Conservation (phyloP, 2,797 vertebrate genomes). For the Poeciliopsis paucimaculata region DNA sequence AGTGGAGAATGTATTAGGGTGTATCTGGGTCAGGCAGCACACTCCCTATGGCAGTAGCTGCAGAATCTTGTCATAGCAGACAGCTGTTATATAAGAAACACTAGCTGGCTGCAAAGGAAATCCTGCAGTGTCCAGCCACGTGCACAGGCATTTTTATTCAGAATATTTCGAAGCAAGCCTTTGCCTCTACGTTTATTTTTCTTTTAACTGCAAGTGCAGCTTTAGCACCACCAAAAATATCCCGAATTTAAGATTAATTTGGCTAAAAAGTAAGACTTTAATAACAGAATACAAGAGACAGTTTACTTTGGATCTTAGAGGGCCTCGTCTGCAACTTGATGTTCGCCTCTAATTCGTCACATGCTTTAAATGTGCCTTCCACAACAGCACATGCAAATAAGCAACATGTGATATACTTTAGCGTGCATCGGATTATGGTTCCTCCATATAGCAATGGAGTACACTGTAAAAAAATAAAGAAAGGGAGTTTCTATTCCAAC, state of each 20-base stretch:
- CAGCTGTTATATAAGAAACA: slow-evolving; percentile 74
- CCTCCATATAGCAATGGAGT: background rate
- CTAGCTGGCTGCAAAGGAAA: slow-evolving; percentile 52
- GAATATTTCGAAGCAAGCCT: background rate
- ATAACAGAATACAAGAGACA: background rate
- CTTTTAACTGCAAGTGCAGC: background rate
- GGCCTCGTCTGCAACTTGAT: background rate
- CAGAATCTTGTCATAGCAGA: slow-evolving; percentile 73
- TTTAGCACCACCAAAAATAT: background rate
- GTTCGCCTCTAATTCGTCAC: background rate
- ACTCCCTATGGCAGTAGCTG: slow-evolving; percentile 63
- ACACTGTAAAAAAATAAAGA: background rate
- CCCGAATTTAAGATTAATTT: background rate
- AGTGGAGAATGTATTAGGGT: slow-evolving; percentile 70
- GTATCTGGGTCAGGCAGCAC: slow-evolving; percentile 76
- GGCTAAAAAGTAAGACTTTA: background rate
- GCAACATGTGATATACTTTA: background rate
- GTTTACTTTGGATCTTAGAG: background rate
- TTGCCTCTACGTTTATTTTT: background rate
- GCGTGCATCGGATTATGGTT: background rate
- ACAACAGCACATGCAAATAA: background rate
- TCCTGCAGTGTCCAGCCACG: slow-evolving; percentile 4
- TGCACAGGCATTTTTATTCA: background rate
- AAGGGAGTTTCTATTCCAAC: background rate
- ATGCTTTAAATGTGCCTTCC: background rate